Base-by-base conservation (phyloP, 2,888 invertebrate genomes). In the Cryptosula pallasiana region DNA sequence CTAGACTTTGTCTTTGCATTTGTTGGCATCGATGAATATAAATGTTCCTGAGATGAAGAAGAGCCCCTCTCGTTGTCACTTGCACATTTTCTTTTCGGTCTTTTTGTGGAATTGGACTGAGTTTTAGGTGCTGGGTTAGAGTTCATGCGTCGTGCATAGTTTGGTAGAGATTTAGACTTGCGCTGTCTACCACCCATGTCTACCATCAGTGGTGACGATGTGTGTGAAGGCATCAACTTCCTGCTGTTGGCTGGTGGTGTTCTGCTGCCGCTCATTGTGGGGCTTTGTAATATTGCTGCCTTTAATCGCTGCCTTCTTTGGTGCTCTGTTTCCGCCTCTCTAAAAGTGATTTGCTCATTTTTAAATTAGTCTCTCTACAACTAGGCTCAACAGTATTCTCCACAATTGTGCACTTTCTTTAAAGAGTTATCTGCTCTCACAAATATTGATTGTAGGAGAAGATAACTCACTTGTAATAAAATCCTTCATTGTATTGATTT, bases 81-180 rank as follows among this genome's bases (percentile, higher is more conserved):
- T 3, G 63, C 63, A n/a, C 32, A 63, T 63, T 63, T 63, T 13
- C 63, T 20, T 63, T 63, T 63, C n/a, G 63, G 63, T 63, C 63
- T 63, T 63, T 63, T 63, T 3, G 63, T 27, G 32, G 29, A 29
- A 3, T 63, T 2, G n/a, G 25, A 9, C 5, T 25, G 27, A 32
- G 9, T 13, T 27, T 27, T 3, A 9, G 32, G 27, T 13, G 63
- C 20, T 2, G 32, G 27, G 16, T 27, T 16, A 29, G 63, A 63
- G 32, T 9, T 32, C 5, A 32, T 25, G 27, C 27, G 63, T 5
- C 34, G 63, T 13, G 32, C 20, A 13, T 20, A 27, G 9, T 20
- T 27, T 27, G 63, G 63, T 32, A 63, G 32, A 32, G 63, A 63
- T 63, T 32, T 2, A 13, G 63, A 32, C 34, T 27, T 13, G 20